Evolutionary conservation across 2,888 invertebrate species (phyloP), one percentile per base, ranked within the genome.

Genomic region (Pristionchus mayeri): DNA sequence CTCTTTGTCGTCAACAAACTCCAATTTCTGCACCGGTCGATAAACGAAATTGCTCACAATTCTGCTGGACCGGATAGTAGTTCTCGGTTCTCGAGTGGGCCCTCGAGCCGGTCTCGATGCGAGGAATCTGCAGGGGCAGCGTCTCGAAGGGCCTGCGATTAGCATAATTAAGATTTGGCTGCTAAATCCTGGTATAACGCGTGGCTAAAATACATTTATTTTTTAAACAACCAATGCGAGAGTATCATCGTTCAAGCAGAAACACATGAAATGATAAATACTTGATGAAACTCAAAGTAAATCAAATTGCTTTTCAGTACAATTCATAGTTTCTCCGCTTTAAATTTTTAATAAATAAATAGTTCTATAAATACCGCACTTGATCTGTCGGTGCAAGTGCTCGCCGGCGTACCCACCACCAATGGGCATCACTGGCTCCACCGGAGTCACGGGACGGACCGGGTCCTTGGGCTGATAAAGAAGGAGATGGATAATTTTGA

Each of bases 401-500:
- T 67, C 63, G 0, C 63, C 63, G 0, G 82, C 21, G 50, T 82
- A 63, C 7, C 63, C 50, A 48, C 54, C 87, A 18, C 87, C 88
- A 1, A 89, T 87, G 18, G 89, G 89, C n/a, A 85, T 85, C 21
- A 91, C 87, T 4, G 91, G 91, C 34, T 86, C 86, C 18, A 91
- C 90, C 16, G 91, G 91, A 21, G 90, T 86, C 40, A 89, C 91
- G 16, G 91, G 91, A 48, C 90, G 86, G 2, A 91, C 91, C 21
- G 91, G 91, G 30, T 91, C 91, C 27, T 88, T 86, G 9, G 91
- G 91, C 91, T 91, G 87, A 76, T 91, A 88, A n/a, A 9, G 57
- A 37, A n/a, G 34, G 21, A 40, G 11, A 67, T n/a, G n/a, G n/a
- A 27, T 18, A 63, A n/a, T 21, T 54, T 54, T 54, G 7, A 54